Base-by-base conservation (phyloP, 2,113 vertebrate genomes). In the Arizona elegans region DNA sequence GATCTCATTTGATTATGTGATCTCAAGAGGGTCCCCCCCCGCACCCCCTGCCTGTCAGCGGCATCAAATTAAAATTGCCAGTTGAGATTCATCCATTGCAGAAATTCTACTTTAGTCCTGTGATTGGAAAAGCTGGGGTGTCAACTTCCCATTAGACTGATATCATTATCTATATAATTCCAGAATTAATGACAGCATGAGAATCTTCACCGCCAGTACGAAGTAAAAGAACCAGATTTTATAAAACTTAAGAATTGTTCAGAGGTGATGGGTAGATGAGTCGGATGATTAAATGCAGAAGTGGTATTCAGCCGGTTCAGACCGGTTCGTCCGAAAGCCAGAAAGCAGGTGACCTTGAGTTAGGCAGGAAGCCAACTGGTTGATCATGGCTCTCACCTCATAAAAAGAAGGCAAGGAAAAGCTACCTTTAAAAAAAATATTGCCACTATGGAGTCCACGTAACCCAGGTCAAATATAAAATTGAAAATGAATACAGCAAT, bases 41-140 rank as follows among this genome's bases (percentile, higher is more conserved):
- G n/a, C n/a, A 47, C 43, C 43, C 43, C 47, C 47, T 47, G 87
- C 65, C 87, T 87, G 56, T 94, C 75, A 86, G 91, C 86, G 55
- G 87, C 47, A 89, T 90, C 91, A 90, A 92, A 86, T 94, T 94
- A 94, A 92, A 86, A 54, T 65, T 94, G 52, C 50, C 75, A 94
- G 86, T 91, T 91, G 90, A 91, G 53, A 89, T 54, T 92, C 92
- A 50, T 59, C 93, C 59, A 52, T 92, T 90, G 56, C 50, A 92
- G 91, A 90, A 56, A 56, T 75, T 90, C 5, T 23, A 47, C 17
- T 56, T 8, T 52, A 52, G 23, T 56, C 88, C 75, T 87, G 58
- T 92, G 75, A 87, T 92, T 94, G 90, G 81, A 92, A 92, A 92
- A 90, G 91, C 70, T 52, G 23, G 54, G 26, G 54, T 54, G 47